Evolutionary conservation across 2,797 vertebrate genomes (phyloP).

Genomic region (Anguilla marmorata): DNA sequence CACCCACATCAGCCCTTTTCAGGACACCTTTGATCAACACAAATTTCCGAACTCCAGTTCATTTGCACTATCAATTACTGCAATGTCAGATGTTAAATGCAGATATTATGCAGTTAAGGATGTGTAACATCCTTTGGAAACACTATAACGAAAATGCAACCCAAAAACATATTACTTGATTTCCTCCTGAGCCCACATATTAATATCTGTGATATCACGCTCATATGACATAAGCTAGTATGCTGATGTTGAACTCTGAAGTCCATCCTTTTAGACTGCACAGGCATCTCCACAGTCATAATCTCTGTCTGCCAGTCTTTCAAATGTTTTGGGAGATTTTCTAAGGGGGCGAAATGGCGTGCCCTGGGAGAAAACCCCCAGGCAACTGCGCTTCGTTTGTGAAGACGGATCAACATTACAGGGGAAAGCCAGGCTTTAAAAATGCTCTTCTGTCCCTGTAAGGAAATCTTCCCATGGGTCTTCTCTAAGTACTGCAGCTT

Average conservation of each 20-base stretch:
- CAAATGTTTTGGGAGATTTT: slow-evolving; percentile 23
- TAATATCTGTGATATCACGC: background rate
- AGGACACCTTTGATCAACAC: too few species aligned
- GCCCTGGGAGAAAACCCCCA: background rate
- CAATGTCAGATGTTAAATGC: too few species aligned
- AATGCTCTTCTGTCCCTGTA: background rate
- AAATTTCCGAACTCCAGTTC: background rate
- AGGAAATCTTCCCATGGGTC: background rate
- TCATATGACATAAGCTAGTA: background rate
- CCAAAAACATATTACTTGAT: background rate
- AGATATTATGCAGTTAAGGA: too few species aligned
- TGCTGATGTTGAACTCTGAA: background rate
- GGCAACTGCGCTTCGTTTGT: background rate
- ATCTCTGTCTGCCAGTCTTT: slow-evolving; percentile 20
- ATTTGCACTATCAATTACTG: too few species aligned
- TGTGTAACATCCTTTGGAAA: background rate
- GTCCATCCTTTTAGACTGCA: background rate
- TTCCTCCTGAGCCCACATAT: background rate
- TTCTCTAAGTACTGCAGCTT: background rate
- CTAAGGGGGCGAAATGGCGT: slow-evolving; percentile 17
- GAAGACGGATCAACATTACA: background rate
- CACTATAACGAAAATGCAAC: background rate
- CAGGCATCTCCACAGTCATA: background rate
- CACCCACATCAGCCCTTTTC: too few species aligned
- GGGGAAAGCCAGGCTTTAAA: background rate